Evolutionary conservation across 2,888 invertebrate species (phyloP).

Genomic region (Andrena chrysosceles): DNA sequence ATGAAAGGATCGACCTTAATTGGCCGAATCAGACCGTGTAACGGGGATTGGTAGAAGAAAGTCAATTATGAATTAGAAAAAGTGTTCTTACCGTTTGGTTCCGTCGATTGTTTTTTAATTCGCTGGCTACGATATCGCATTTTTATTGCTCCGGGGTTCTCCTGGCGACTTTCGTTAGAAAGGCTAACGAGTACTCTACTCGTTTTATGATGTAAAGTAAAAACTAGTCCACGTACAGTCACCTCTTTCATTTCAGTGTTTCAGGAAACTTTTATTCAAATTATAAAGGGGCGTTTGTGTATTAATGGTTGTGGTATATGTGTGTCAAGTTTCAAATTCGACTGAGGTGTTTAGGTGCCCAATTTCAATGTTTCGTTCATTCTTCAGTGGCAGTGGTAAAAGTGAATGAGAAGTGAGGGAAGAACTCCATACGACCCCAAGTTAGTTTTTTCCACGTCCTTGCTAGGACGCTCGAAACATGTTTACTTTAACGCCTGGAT

Average conservation of each 20-base stretch:
- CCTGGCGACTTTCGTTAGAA: background rate
- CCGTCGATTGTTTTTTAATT: background rate
- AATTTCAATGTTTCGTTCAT: too few species aligned
- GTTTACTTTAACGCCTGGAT: too few species aligned
- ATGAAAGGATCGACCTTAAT: conserved; percentile 21
- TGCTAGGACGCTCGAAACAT: too few species aligned
- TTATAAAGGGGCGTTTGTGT: too few species aligned
- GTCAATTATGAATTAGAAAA: conserved; percentile 13
- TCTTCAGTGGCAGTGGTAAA: too few species aligned
- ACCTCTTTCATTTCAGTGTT: background rate
- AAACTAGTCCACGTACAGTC: background rate
- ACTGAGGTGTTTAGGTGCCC: too few species aligned
- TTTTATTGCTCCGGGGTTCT: background rate
- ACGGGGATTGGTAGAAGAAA: conserved; percentile 14
- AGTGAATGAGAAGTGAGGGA: too few species aligned
- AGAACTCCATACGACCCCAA: too few species aligned
- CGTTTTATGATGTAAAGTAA: background rate
- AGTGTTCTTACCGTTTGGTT: background rate
- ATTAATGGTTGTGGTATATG: too few species aligned
- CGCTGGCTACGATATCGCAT: background rate
- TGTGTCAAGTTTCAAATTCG: too few species aligned
- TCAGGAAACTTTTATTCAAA: too few species aligned
- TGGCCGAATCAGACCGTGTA: conserved; percentile 19
- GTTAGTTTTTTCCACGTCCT: too few species aligned
- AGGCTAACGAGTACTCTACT: background rate